phyloP scores from a whole-genome alignment of 2,888 invertebrate genomes.

The Pachycephus smyrnensis region DNA sequence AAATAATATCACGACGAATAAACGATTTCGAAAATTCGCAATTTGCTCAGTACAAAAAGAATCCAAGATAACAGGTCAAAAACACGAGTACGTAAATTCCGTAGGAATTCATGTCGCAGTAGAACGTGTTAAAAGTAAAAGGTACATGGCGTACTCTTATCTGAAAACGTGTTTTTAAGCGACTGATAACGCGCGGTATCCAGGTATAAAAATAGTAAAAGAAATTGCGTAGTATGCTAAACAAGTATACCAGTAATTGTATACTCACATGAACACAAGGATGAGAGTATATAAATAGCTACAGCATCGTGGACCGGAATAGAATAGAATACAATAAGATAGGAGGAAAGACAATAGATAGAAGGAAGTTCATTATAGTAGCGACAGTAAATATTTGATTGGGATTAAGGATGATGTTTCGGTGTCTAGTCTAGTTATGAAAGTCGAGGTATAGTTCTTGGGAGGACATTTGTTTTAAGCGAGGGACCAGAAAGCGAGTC shows the following conservation, averaged over 20 bases:
- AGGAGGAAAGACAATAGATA: neutral
- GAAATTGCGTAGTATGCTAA: neutral
- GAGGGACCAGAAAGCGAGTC: neutral
- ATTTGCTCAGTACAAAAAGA: neutral
- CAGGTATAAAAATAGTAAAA: neutral
- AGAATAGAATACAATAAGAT: neutral
- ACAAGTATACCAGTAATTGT: neutral
- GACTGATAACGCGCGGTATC: neutral
- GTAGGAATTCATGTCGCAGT: neutral
- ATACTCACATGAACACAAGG: neutral
- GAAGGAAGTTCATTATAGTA: neutral
- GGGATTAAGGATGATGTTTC: constrained; percentile 30
- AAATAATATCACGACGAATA: too few relatives aligned
- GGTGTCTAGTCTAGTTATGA: neutral
- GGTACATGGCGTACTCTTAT: neutral
- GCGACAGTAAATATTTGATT: constrained; percentile 46
- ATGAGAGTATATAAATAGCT: neutral
- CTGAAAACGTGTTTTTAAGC: neutral
- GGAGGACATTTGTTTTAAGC: constrained; percentile 43
- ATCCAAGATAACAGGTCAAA: neutral
- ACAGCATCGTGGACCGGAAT: neutral
- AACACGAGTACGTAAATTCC: neutral
- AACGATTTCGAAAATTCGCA: neutral
- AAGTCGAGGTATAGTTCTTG: constrained; percentile 16
- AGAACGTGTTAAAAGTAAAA: neutral